Base-by-base conservation (phyloP, 2,888 invertebrate genomes). In the Macropis europaea region DNA sequence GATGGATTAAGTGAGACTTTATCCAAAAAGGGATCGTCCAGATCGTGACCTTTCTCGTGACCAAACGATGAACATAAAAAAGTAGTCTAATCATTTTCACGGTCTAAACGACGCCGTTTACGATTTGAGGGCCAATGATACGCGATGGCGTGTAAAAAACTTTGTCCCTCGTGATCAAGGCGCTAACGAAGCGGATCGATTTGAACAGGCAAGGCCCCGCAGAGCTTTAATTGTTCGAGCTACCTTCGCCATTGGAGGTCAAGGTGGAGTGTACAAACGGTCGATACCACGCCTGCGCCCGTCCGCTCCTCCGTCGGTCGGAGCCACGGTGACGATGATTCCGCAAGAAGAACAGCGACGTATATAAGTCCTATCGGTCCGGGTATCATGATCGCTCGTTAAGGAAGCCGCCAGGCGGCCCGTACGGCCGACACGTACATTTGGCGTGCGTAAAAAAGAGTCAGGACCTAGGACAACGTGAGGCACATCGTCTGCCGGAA, bases 401-500 rank as follows among this genome's bases (percentile, higher is more conserved):
- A 64, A 64, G 53, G 52, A 59, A 62, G 45, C 45, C 22, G 24
- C n/a, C n/a, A n/a, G n/a, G 38, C 22, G 45, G 34, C 50, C 22
- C 13, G 19, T 19, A 28, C 28, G 54, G 28, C 40, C 50, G 60
- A 36, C 47, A 54, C 61, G 63, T 63, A 57, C 48, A 64, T 78
- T 73, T 38, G 71, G 64, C 71, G 74, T 59, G 73, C 62, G 76
- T 71, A 72, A 76, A 72, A 70, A 77, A 70, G 62, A 50, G 42
- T 53, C 80, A 73, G 70, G 75, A 81, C 81, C 81, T 81, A 81
- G 79, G 81, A 69, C 79, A 81, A 81, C 77, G 54, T 56, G 66
- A 17, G 48, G 62, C 40, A 45, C 40, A 22, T 36, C 64, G 40
- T 40, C 40, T 30, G 52, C 9, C 56, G 24, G 63, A 62, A 62